Base-by-base conservation (phyloP, 2,113 vertebrate species). In the Lathamus discolor region DNA sequence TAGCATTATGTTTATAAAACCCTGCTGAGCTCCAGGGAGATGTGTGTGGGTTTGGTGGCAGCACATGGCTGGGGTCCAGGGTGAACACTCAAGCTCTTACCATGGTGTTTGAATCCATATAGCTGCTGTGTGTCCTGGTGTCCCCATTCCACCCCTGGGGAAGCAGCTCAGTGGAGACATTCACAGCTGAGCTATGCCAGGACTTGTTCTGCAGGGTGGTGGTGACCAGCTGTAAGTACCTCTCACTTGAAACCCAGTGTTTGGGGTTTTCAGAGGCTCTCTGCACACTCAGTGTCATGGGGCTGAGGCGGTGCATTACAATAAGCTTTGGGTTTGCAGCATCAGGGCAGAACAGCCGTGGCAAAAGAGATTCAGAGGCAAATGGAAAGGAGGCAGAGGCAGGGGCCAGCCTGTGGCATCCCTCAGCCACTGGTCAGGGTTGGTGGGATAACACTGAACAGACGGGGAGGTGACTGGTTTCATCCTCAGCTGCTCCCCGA, bases 321-420 rank as follows among this genome's bases (percentile, higher is more conserved):
- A 4, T 1, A 68, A 63, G 48, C 78, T 49, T 17, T 6, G 66
- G 41, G 59, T 39, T 27, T n/a, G 52, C 25, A 23, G 64, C 41
- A 14, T 23, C 16, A 3, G 46, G 61, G 51, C 29, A 69, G 35
- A 81, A 18, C 15, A 52, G 23, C 46, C 0, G 0, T 2, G 1
- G 37, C 0, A 1, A 35, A 18, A 25, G 12, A 39, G 17, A 20
- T 33, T 24, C 44, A 9, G 63, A 49, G 18, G 44, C 16, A 51
- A 54, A 44, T 0, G 2, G 4, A 18, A 17, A 44, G 46, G 55
- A 49, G 44, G 15, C 39, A 62, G 69, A 61, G 44, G 9, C 2
- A 4, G 17, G 12, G 39, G 15, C 39, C 76, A 63, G 54, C n/a
- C 25, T 23, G 49, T 37, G 57, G 31, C 49, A 57, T 78, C 43